Evolutionary conservation across 23 tunicate genomes (phyloP), one percentile per base, ranked within the genome.

Genomic region (Trididemnum clinides): DNA sequence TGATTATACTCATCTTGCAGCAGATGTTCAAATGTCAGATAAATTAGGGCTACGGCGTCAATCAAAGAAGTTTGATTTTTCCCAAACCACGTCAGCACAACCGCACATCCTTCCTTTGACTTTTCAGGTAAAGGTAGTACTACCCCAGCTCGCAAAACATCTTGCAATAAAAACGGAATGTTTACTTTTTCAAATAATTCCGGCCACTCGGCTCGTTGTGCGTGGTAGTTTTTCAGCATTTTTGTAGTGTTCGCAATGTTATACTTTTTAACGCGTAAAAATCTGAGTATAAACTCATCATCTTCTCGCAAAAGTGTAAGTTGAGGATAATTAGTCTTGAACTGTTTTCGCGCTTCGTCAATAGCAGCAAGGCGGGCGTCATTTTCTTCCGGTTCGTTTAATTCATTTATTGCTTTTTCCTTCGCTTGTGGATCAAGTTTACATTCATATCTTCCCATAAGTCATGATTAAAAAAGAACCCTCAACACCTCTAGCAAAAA

Each of bases 161-260:
- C 36, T 34, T 38, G 30, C 29, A 91, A 50, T 0, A 28, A 18
- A 35, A 28, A 31, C 1, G 96, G 96, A 57, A 82, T 82, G 66
- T 89, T 87, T 5, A 83, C 84, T 87, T 76, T 83, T 54, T 83
- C 88, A 83, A 89, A 89, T 15, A 83, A 74, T 50, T 89, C 93
- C 4, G 81, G 54, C 27, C 76, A 64, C 27, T 28, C 34, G 5
- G 34, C 39, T 37, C 80, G 59, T 63, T 69, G 71, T 39, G 33
- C 77, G 34, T 77, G 84, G 64, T 83, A 89, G 78, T 89, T 83
- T 39, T 50, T 50, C 1, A 89, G 39, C 88, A 64, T 59, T 34
- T 64, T 51, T n/a, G 50, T 63, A 15, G 93, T 73, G 18, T 76
- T 39, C 23, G 77, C 78, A 44, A 71, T 78, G 35, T 89, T 79